Evolutionary conservation across 2,113 vertebrate species (phyloP), one percentile per base, ranked within the genome.

Genomic region (Todiramphus saurophagus): DNA sequence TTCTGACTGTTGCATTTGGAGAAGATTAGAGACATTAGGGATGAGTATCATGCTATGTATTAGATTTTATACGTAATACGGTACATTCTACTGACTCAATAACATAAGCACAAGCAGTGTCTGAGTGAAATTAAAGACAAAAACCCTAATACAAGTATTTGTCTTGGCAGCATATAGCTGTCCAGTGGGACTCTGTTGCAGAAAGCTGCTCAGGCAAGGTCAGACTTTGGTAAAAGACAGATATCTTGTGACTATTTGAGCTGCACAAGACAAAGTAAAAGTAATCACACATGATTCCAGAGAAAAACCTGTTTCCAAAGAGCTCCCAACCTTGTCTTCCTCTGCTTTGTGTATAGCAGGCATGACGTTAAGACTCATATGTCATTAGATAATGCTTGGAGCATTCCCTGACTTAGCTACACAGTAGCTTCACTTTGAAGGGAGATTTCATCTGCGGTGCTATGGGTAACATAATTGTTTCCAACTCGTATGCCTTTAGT

Each of bases 191-290:
- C 56, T 50, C 33, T 41, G 19, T 41, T 63, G 41, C 75, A 70
- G 59, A 89, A 85, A 93, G 44, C 35, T 62, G n/a, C 59, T 55
- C 64, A 86, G 68, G 60, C 41, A 90, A 59, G 56, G 80, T 74
- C 79, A 90, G 76, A 39, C 25, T 90, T 91, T 70, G 75, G 86
- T 64, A 63, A 95, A 86, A 51, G 30, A 56, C 28, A 80, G 37
- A 81, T 63, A 59, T 13, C 46, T 46, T 51, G 73, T 83, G 60
- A 56, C 76, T 83, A 46, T 37, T 90, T 56, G 50, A 91, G 72
- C 63, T 74, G 46, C 31, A 35, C 44, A 63, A 55, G n/a, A 83
- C 58, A 80, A 95, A 82, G 28, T 56, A 84, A 56, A 93, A 85
- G n/a, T 56, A 88, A 90, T 86, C 44, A 63, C n/a, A 31, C 44